These are phyloP conservation scores for Ectropis grisescens DNA, from an alignment of 1,140 invertebrate species.

Conservation along the genomic window DNA sequence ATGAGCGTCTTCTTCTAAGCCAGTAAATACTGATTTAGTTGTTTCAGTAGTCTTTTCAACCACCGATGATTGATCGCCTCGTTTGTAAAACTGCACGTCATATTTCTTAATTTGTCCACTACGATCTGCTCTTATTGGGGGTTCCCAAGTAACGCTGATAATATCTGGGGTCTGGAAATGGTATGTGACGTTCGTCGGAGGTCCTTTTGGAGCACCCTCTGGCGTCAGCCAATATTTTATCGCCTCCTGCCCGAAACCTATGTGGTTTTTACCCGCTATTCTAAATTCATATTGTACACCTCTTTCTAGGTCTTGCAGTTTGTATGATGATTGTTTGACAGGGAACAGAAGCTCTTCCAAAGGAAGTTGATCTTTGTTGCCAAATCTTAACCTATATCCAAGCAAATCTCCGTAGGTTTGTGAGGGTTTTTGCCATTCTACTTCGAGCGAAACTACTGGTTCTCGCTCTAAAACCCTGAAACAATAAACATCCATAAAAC, in stretches of 20 bases:
- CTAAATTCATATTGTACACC: slow-evolving; percentile 96
- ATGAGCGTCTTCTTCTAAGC: slow-evolving; percentile 95
- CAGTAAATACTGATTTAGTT: slow-evolving; percentile 89
- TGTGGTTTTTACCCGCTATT: slow-evolving; percentile 91
- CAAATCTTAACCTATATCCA: slow-evolving; percentile 89
- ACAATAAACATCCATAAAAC: slow-evolving; percentile 24
- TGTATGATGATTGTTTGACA: slow-evolving; percentile 72
- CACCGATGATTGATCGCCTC: slow-evolving; percentile 85
- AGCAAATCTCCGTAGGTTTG: slow-evolving; percentile 90
- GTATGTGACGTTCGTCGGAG: slow-evolving; percentile 85
- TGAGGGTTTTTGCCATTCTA: slow-evolving; percentile 91
- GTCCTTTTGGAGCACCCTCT: slow-evolving; percentile 88
- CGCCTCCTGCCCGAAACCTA: slow-evolving; percentile 94
- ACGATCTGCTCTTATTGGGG: slow-evolving; percentile 87
- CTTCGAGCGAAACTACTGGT: slow-evolving; percentile 86
- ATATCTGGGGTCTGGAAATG: slow-evolving; percentile 93
- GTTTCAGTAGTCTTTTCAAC: slow-evolving; percentile 85
- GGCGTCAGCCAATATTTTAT: slow-evolving; percentile 91
- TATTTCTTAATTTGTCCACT: slow-evolving; percentile 96
- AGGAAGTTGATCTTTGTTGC: slow-evolving; percentile 84
- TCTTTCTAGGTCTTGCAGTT: slow-evolving; percentile 81
- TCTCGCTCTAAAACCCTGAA: slow-evolving; percentile 84
- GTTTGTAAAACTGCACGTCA: slow-evolving; percentile 93
- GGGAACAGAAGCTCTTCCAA: slow-evolving; percentile 78
- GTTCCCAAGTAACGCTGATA: slow-evolving; percentile 93